These are phyloP conservation scores for Propithecus coquereli DNA, from an alignment of 2,113 vertebrate species.

Conservation along the genomic window DNA sequence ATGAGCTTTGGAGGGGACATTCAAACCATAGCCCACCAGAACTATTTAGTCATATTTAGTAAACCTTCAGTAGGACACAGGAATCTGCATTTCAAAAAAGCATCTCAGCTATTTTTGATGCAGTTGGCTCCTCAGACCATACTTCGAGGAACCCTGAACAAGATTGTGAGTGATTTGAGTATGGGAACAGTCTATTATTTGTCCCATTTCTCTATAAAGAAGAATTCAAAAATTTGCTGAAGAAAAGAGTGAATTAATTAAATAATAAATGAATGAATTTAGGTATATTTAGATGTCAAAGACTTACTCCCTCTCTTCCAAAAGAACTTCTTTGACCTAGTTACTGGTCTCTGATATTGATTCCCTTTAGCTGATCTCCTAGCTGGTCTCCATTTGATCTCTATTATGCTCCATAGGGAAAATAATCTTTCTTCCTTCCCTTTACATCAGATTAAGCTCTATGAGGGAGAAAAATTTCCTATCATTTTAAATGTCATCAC, in stretches of 20 bases:
- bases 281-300: background rate
- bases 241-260: background rate
- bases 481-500: background rate
- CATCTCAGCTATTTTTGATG: background rate
- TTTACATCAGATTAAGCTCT: background rate
- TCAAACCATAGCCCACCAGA: background rate
- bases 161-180: background rate
- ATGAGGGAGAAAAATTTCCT: background rate
- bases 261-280: background rate
- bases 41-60: background rate
- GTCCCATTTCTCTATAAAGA: background rate
- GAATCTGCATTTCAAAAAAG: background rate
- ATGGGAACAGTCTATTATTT: background rate
- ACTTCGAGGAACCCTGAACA: background rate
- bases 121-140: background rate
- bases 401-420: background rate
- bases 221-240: background rate
- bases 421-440: background rate
- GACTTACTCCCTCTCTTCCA: background rate
- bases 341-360: conserved; percentile 2
- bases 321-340: background rate
- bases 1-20: background rate
- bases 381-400: background rate
- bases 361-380: background rate
- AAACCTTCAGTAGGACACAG: background rate